phyloP scores from a whole-genome alignment of 2,113 vertebrate species.

The Trogon melanurus region DNA sequence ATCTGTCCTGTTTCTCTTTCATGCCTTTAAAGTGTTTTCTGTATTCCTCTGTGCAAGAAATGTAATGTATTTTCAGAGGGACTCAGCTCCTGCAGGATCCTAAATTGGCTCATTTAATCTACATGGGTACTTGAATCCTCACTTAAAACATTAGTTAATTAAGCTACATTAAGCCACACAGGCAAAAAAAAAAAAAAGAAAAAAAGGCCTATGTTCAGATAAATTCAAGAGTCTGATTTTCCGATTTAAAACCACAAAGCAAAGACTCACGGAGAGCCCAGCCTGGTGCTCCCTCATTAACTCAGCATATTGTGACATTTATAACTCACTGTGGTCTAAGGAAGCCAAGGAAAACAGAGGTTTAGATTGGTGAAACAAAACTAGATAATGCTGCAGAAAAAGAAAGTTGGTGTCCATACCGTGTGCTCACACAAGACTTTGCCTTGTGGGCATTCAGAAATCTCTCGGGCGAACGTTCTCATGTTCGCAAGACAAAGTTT shows the following conservation, averaged over 20 bases:
- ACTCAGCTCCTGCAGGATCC: conserved; percentile 70
- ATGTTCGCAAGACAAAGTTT: neutral
- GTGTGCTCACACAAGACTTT: neutral
- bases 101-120: conserved; percentile 78
- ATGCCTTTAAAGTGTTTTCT: conserved; percentile 13
- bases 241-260: conserved; percentile 68
- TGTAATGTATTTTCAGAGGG: conserved; percentile 40
- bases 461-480: neutral
- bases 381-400: neutral
- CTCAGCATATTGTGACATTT: conserved; percentile 40
- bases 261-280: conserved; percentile 42
- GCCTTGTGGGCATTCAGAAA: neutral
- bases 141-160: conserved; percentile 78
- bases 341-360: neutral
- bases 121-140: conserved; percentile 74
- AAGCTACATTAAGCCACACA: conserved; percentile 74
- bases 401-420: neutral
- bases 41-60: conserved; percentile 14
- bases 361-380: neutral
- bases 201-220: conserved; percentile 69
- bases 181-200: neutral
- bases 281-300: conserved; percentile 52
- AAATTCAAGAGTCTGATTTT: conserved; percentile 74
- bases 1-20: neutral
- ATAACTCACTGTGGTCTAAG: neutral